phyloP scores from a whole-genome alignment of 2,888 invertebrate species.

The Acanthosepion lycidas region DNA sequence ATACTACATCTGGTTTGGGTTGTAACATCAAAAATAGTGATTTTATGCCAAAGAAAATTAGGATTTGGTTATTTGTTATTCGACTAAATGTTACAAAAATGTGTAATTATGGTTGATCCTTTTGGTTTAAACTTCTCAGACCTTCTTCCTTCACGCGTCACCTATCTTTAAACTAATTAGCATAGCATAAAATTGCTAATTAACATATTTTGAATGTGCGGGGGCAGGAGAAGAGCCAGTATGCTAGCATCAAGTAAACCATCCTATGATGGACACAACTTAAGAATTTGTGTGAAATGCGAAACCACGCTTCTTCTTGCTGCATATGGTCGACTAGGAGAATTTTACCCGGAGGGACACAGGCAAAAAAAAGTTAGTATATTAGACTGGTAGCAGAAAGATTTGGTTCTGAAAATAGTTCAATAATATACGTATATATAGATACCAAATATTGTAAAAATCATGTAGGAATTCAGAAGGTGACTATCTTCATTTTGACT shows the following conservation, averaged over 20 bases:
- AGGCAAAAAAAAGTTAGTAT: too few relatives aligned
- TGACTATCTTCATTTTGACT: too few relatives aligned
- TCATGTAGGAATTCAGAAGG: too few relatives aligned
- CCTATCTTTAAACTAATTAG: not conserved
- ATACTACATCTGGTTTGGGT: not conserved
- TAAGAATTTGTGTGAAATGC: not conserved
- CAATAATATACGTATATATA: too few relatives aligned
- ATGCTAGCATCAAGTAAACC: too few relatives aligned
- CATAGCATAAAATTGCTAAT: not conserved
- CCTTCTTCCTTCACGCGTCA: not conserved
- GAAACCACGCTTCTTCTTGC: not conserved
- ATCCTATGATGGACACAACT: not conserved
- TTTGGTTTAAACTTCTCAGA: not conserved
- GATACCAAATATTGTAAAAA: too few relatives aligned
- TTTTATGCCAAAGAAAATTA: not conserved
- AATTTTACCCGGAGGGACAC: too few relatives aligned
- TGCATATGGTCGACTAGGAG: not conserved
- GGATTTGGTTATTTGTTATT: not conserved
- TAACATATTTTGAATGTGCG: not conserved
- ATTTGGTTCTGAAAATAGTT: too few relatives aligned
- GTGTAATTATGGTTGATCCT: not conserved
- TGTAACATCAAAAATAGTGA: conserved; percentile 5
- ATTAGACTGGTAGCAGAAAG: too few relatives aligned
- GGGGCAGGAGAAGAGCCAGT: too few relatives aligned
- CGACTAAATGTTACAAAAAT: not conserved